Percentiles rank a stretch among this genome's conserved stretches.
phyloP scores from a whole-genome alignment of 2,888 invertebrate species.

The Morpho achilles region DNA sequence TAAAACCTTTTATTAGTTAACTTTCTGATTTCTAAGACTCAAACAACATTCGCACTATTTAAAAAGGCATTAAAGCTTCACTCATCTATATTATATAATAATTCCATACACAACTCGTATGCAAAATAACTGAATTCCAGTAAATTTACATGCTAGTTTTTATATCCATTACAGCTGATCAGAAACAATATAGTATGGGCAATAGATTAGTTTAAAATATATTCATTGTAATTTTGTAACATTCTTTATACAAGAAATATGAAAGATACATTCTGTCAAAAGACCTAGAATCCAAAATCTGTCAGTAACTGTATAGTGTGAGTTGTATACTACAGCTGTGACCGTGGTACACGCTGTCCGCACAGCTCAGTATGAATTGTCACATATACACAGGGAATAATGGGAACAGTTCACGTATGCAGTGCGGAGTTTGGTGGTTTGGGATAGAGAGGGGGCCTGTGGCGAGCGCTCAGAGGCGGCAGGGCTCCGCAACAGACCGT shows the following conservation, averaged over 20 bases:
- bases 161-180: slow-evolving; percentile 55
- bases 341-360: slow-evolving; percentile 8
- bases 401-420: slow-evolving; percentile 18
- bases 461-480: slow-evolving; percentile 43
- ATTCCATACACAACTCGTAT: too few relatives aligned
- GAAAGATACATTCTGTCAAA: slow-evolving; percentile 60
- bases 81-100: too few relatives aligned
- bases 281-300: slow-evolving; percentile 65
- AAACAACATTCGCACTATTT: too few relatives aligned
- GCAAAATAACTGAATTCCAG: slow-evolving; percentile 3
- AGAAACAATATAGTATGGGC: slow-evolving; percentile 30
- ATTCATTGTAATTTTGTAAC: slow-evolving; percentile 18
- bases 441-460: slow-evolving; percentile 22
- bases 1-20: too few relatives aligned
- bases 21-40: too few relatives aligned
- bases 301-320: slow-evolving; percentile 25
- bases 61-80: too few relatives aligned
- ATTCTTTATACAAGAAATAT: slow-evolving; percentile 34
- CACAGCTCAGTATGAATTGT: slow-evolving; percentile 12
- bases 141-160: slow-evolving; percentile 37
- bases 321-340: slow-evolving; percentile 18
- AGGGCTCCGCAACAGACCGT: slow-evolving; percentile 52
- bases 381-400: slow-evolving; percentile 18
- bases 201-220: slow-evolving; percentile 24
- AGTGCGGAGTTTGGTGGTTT: slow-evolving; percentile 2